Percentiles rank a stretch among this genome's conserved stretches.
Evolutionary conservation across 2,113 vertebrate genomes (phyloP).

Genomic region (Budorcas taxicolor): DNA sequence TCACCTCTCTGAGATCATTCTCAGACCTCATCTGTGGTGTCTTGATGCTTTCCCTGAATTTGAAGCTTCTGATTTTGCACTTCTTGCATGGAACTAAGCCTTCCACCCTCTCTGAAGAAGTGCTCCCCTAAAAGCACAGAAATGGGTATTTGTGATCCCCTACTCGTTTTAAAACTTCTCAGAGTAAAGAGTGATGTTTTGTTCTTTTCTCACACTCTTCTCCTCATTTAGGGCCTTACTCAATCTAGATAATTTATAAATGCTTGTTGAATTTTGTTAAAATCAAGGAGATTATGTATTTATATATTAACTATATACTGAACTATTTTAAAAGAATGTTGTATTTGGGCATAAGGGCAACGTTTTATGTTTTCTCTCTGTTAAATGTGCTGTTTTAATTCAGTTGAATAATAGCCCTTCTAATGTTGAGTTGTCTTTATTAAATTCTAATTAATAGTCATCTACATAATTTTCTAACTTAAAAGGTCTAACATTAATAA

Average conservation of each 20-base stretch:
- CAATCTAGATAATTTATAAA: neutral
- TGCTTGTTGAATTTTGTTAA: conserved; percentile 12
- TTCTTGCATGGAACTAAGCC: neutral
- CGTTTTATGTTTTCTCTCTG: neutral
- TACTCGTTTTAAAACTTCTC: neutral
- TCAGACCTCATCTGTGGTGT: neutral
- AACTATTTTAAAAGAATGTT: neutral
- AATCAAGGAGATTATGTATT: neutral
- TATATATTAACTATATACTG: neutral
- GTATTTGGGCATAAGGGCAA: neutral
- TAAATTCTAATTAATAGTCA: neutral
- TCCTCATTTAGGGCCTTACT: neutral
- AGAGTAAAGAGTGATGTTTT: neutral
- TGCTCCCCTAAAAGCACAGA: neutral
- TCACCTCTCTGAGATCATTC: neutral
- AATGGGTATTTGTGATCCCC: neutral
- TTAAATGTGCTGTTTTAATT: neutral
- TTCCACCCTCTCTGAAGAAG: neutral
- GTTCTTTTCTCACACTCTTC: neutral
- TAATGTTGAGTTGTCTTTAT: neutral
- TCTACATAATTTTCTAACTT: conserved; percentile 13
- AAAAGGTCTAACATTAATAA: conserved; percentile 10
- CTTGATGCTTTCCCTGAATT: neutral
- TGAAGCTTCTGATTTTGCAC: neutral
- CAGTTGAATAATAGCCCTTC: neutral